These are phyloP conservation scores for Tichodroma muraria DNA, from an alignment of 2,113 vertebrate genomes.

Conservation along the genomic window DNA sequence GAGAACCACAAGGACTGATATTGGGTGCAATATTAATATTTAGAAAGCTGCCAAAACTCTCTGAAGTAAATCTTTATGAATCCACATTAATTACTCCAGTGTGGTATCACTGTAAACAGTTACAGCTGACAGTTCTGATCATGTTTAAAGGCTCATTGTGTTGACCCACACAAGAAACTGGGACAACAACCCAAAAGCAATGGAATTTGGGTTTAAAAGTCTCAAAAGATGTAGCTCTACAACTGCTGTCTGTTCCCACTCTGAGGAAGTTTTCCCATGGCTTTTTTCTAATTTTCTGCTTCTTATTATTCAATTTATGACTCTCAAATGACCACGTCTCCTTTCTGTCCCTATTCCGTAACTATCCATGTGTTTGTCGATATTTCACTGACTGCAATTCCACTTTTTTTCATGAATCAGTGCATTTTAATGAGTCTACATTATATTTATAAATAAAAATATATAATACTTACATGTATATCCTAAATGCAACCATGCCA, in stretches of 20 bases:
- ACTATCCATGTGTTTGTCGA: background rate
- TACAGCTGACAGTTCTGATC: background rate
- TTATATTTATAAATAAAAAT: background rate
- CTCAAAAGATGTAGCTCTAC: background rate
- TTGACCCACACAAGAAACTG: background rate
- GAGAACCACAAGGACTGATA: too few species aligned
- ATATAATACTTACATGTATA: background rate
- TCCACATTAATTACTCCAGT: background rate
- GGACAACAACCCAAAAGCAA: background rate
- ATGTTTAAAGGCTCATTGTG: background rate
- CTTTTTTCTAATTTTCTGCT: background rate
- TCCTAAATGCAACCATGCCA: background rate
- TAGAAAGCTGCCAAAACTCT: background rate
- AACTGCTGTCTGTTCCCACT: too few species aligned
- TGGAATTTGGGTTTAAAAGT: background rate
- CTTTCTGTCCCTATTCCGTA: background rate
- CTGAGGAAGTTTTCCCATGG: background rate
- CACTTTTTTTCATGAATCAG: background rate
- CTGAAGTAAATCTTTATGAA: background rate
- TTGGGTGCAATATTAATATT: background rate
- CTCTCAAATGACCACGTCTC: background rate
- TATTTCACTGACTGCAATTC: background rate
- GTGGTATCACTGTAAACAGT: background rate
- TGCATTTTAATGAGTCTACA: background rate
- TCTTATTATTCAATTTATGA: background rate